Base-by-base conservation (phyloP, 2,797 vertebrate genomes). In the Hoplostethus atlanticus region DNA sequence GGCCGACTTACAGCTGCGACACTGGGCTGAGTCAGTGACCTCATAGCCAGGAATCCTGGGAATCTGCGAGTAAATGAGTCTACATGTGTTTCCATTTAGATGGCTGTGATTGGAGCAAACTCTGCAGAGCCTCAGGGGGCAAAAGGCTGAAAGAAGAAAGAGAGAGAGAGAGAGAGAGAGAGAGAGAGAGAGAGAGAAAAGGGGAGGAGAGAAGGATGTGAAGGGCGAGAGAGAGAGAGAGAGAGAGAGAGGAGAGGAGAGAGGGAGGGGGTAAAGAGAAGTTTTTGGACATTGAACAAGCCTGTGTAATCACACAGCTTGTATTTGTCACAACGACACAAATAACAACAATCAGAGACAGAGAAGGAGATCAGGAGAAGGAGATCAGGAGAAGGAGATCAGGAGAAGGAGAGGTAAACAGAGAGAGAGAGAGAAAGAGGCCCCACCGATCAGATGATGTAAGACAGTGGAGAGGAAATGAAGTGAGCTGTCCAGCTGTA, bases 41-140 rank as follows among this genome's bases (percentile, higher is more conserved):
- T 91, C 88, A 87, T 58, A n/a, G 65, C 17, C 40, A 83, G 86
- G 91, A 94, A 93, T 93, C 89, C 87, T 92, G 86, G 86, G 90
- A 93, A 93, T 93, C 84, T 78, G 38, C 63, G 77, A 71, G 76
- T 75, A 87, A 90, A 83, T 25, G 76, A 88, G 71, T 9, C 17
- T 74, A 68, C 87, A 87, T 89, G 81, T 94, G 93, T 92, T 93
- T 93, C 84, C 78, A 82, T 83, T 92, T 90, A 91, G 69, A 72
- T 57, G 48, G 65, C 72, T 58, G 25, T 68, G 69, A 89, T 68
- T 76, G 72, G 79, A 70, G 68, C 28, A 68, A 81, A 81, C 52
- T 57, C 21, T 21, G 76, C 57, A 2, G 56, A 68, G 73, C 75
- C 70, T 84, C 16, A 0, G 58, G 73, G 16, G 0, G 67, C 34